Base-by-base conservation (phyloP, 2,797 vertebrate species). In the Falco berigora region DNA sequence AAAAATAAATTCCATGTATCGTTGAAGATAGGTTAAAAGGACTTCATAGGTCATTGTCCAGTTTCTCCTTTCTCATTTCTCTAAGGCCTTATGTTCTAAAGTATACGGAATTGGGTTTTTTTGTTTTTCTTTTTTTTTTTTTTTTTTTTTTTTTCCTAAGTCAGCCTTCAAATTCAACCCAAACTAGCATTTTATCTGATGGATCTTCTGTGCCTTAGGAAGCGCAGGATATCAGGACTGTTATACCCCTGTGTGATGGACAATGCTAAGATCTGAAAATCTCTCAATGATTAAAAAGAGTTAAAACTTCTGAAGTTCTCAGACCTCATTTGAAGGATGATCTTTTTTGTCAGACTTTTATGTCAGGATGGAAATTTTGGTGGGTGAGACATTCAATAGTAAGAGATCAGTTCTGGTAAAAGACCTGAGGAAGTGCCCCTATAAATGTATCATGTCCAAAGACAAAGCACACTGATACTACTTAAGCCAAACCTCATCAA, bases 281-380 rank as follows among this genome's bases (percentile, higher is more conserved):
- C 74, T 89, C 47, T 25, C 78, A 46, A 2, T 76, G 74, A 92
- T 36, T 90, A 84, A 87, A 74, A 87, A 77, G 61, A 8, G n/a
- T 36, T 95, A 80, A 96, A 96, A 95, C 81, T 88, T 88, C 63
- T 77, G 56, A 84, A 63, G 67, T 92, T 95, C 77, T 88, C 62
- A 67, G 71, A 71, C 53, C 56, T 94, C 77, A 87, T 56, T 5
- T 87, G 74, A 91, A 86, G 3, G 12, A 88, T 71, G 47, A 76
- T 44, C 32, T 89, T 85, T 83, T 91, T 87, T 62, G 74, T 91
- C 74, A 89, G 74, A 76, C n/a, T 82, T 92, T 79, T 93, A 71
- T 88, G 80, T 91, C 55, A 92, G 63, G 32, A 66, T 76, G 56
- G 71, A 52, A 89, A 36, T 94, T 97, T 87, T 74, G 84, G 72